Base-by-base conservation (phyloP, 2,113 vertebrate genomes). In the Pseudolaguvia tuberculata region DNA sequence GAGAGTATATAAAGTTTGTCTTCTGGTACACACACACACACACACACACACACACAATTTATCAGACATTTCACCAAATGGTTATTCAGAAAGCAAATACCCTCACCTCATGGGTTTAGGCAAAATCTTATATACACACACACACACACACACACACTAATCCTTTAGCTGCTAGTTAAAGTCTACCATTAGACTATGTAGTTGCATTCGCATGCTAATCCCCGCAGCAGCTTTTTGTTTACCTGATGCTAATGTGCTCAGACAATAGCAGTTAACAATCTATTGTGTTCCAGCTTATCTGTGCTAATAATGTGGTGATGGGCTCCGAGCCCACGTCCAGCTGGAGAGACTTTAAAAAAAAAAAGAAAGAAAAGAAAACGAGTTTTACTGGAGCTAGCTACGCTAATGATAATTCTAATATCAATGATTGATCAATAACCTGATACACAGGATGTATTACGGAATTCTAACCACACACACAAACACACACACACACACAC, bases 201-300 rank as follows among this genome's bases (percentile, higher is more conserved):
- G 62, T 66, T 76, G 68, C 66, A 52, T 72, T 72, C 76, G 59
- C 58, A 57, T 76, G 52, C 55, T 70, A 76, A 71, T 62, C 74
- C 47, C 52, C 51, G 62, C 48, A 58, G 53, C 50, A 39, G 13
- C 29, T 57, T 62, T 72, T 69, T 77, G 70, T 80, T 80, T 75
- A 76, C 70, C 55, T 58, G 12, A 80, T 80, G 74, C 74, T 80
- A 80, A 80, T 80, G 55, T 67, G 62, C 79, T 25, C 29, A 74
- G 50, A 78, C 72, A 82, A 81, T 78, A 42, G 78, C 62, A 75
- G 51, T 77, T 80, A 73, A 59, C 29, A 21, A 45, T 82, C 81
- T 66, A 79, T 85, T 86, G 81, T 86, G 51, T 76, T 23, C 52
- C 35, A 55, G 63, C 70, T 78, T 62, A 73, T 73, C 71, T 73